Evolutionary conservation across 2,888 invertebrate species (phyloP).

Genomic region (Thalpophila matura): DNA sequence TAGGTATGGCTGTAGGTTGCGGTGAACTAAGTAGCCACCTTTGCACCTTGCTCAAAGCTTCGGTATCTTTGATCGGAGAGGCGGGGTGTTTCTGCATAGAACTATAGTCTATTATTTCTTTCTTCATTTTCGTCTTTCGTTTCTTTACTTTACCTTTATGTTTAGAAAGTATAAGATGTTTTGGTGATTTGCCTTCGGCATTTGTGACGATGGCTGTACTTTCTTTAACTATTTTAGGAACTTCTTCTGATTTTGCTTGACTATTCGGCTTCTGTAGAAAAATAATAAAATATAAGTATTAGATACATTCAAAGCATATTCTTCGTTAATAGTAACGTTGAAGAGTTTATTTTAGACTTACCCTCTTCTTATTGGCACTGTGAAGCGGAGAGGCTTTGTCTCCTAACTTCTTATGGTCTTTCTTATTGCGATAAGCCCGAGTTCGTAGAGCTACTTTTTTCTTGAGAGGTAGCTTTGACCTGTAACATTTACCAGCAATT

Average conservation of each 20-base stretch:
- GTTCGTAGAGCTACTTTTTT: constrained; percentile 94
- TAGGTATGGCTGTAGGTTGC: constrained; percentile 92
- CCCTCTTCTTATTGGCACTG: constrained; percentile 86
- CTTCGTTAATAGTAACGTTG: neutral
- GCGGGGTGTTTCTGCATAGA: constrained; percentile 92
- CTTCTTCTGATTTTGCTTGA: constrained; percentile 80
- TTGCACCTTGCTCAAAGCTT: constrained; percentile 94
- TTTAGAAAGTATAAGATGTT: constrained; percentile 88
- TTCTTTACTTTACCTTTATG: constrained; percentile 87
- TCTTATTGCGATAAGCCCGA: constrained; percentile 90
- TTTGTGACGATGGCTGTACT: constrained; percentile 84
- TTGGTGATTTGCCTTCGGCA: constrained; percentile 90
- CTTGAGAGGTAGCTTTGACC: constrained; percentile 96
- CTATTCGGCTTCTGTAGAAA: constrained; percentile 81
- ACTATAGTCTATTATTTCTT: constrained; percentile 95
- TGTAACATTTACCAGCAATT: constrained; percentile 71
- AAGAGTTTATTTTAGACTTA: constrained; percentile 66
- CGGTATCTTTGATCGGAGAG: constrained; percentile 89
- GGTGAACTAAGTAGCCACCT: constrained; percentile 96
- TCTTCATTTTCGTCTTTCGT: constrained; percentile 91
- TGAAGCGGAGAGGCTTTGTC: constrained; percentile 86
- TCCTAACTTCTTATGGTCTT: constrained; percentile 83
- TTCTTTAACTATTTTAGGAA: constrained; percentile 83
- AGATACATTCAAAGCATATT: neutral
- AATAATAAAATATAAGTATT: neutral